phyloP scores from a whole-genome alignment of 2,113 vertebrate genomes.

The Siphamia tubifer region DNA sequence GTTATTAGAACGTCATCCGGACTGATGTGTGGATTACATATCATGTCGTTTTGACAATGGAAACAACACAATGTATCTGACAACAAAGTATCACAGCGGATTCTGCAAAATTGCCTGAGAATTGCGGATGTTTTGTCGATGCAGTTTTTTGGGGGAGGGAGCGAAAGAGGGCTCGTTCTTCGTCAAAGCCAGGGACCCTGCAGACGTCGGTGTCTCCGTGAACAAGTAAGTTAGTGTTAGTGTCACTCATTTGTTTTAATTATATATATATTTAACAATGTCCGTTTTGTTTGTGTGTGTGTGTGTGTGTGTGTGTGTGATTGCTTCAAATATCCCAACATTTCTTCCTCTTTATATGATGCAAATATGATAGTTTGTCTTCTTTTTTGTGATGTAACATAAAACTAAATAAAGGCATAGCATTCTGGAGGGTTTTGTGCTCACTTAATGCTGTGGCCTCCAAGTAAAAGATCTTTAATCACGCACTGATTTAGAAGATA shows the following conservation, averaged over 20 bases:
- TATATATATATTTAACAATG: no score
- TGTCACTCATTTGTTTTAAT: no score
- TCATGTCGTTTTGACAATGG: constrained; percentile 38
- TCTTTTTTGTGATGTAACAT: neutral
- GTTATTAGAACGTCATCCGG: constrained; percentile 27
- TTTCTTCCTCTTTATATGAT: neutral
- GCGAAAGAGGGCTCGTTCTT: constrained; percentile 43
- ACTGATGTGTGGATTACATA: constrained; percentile 73
- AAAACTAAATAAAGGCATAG: neutral
- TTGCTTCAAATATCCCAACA: neutral
- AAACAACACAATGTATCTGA: constrained; percentile 46
- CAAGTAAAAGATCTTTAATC: constrained; percentile 25
- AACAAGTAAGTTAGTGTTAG: constrained; percentile 72
- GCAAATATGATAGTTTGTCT: neutral
- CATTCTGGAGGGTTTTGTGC: neutral
- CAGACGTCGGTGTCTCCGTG: constrained; percentile 37
- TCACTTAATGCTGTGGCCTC: constrained; percentile 22
- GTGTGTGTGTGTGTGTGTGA: neutral
- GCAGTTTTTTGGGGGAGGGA: constrained; percentile 68
- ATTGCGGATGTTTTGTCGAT: constrained; percentile 83
- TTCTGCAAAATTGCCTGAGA: constrained; percentile 82
- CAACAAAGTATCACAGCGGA: constrained; percentile 70
- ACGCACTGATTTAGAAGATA: constrained; percentile 23
- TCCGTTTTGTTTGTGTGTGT: neutral
- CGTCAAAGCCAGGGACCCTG: constrained; percentile 41